These are phyloP conservation scores for Acridotheres tristis DNA, from an alignment of 2,797 vertebrate species.

Conservation along the genomic window DNA sequence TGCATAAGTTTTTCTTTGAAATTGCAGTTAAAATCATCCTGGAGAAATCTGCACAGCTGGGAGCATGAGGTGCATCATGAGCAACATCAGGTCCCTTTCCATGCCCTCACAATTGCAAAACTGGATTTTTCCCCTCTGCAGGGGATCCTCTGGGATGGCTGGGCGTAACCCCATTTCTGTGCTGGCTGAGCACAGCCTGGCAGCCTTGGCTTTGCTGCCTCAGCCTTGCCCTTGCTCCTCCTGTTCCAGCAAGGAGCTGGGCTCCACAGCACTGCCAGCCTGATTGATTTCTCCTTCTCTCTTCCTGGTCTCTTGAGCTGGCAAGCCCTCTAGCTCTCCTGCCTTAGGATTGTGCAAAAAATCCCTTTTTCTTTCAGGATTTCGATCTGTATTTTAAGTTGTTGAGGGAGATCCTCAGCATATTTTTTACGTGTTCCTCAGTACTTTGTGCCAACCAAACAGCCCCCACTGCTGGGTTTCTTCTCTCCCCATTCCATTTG, in stretches of 20 bases:
- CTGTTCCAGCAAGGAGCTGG: neutral
- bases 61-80: rapidly evolving
- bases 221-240: no score
- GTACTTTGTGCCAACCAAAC: neutral
- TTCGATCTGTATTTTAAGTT: neutral
- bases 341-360: neutral
- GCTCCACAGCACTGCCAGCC: neutral
- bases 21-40: neutral
- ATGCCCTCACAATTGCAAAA: rapidly evolving
- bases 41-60: neutral
- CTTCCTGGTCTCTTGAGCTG: neutral
- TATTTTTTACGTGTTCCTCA: neutral
- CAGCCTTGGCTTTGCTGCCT: neutral
- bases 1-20: rapidly evolving
- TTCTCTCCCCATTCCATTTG: neutral
- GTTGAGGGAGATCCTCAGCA: neutral
- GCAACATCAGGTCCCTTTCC: rapidly evolving
- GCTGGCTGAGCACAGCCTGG: neutral
- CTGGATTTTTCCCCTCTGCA: neutral
- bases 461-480: neutral
- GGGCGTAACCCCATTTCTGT: rapidly evolving
- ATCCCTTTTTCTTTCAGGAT: neutral
- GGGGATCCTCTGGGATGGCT: neutral
- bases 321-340: neutral
- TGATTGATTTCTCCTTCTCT: neutral